These are phyloP conservation scores for Cancer borealis DNA, from an alignment of 2,888 invertebrate genomes.

Conservation along the genomic window DNA sequence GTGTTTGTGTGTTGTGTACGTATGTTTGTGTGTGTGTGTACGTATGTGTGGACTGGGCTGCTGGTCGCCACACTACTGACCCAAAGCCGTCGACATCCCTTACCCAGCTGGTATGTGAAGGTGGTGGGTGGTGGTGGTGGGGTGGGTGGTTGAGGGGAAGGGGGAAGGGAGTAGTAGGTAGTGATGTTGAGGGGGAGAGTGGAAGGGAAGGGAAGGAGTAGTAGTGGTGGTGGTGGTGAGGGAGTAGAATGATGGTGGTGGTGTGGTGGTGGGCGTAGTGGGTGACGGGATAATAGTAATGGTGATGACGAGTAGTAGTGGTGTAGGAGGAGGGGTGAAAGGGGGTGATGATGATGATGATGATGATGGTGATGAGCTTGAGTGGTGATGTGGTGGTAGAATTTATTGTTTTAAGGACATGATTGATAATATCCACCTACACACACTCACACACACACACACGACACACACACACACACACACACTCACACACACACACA, in stretches of 20 bases:
- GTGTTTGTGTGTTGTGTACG: not conserved
- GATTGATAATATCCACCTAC: not conserved
- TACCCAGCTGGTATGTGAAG: not conserved
- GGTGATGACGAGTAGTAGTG: not conserved
- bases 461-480: slow-evolving; percentile 30
- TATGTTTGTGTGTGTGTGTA: not conserved
- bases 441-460: slow-evolving; percentile 38
- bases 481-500: slow-evolving; percentile 38
- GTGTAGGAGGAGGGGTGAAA: not conserved
- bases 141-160: not conserved
- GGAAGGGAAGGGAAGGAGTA: not conserved
- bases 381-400: not conserved
- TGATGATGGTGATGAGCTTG: too few species aligned
- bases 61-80: slow-evolving; percentile 4
- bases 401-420: not conserved
- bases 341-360: not conserved
- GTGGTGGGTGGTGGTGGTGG: not conserved
- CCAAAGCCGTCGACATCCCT: not conserved
- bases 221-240: not conserved
- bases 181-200: not conserved
- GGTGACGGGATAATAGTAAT: not conserved
- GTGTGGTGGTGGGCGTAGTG: not conserved
- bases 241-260: not conserved
- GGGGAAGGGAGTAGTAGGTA: not conserved
- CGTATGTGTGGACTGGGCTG: not conserved